Conservation (phyloP, 2,888 invertebrate genomes). For the Cheiracanthium punctorium region DNA sequence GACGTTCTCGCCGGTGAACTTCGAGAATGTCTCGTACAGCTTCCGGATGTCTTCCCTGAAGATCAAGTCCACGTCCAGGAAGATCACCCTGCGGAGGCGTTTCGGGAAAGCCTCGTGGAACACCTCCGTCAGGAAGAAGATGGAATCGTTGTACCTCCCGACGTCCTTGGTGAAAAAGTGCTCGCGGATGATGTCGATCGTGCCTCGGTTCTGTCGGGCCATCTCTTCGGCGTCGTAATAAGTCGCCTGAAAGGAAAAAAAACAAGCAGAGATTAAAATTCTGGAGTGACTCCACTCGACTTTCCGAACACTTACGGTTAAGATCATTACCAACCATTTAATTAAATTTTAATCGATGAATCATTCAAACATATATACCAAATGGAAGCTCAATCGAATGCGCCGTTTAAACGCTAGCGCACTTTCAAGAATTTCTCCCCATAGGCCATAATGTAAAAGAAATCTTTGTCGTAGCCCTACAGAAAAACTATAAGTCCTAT, state of each 20-base stretch:
- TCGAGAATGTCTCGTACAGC: slow-evolving; percentile 82
- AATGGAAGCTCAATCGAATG: too few species aligned
- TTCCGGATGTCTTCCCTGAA: slow-evolving; percentile 83
- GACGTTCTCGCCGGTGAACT: slow-evolving; percentile 81
- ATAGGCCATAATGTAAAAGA: too few species aligned
- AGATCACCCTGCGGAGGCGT: slow-evolving; percentile 80
- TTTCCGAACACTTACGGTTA: too few species aligned
- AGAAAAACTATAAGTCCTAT: too few species aligned
- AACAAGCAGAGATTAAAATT: neutral
- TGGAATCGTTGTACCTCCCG: slow-evolving; percentile 85
- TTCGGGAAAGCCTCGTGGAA: slow-evolving; percentile 82
- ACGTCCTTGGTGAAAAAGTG: slow-evolving; percentile 83
- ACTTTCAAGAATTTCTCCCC: too few species aligned
- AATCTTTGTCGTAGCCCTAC: too few species aligned
- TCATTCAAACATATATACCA: too few species aligned
- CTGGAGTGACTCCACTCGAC: too few species aligned
- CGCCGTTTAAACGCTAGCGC: too few species aligned
- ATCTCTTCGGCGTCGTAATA: slow-evolving; percentile 82
- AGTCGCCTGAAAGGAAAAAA: slow-evolving; percentile 76
- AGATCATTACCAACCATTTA: too few species aligned
- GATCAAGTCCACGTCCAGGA: slow-evolving; percentile 86
- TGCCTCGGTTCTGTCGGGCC: slow-evolving; percentile 80
- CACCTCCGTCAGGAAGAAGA: slow-evolving; percentile 86
- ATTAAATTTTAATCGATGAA: too few species aligned
- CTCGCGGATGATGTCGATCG: slow-evolving; percentile 82